Conservation (phyloP, 2,113 vertebrate genomes). For the Anoura caudifer region DNA sequence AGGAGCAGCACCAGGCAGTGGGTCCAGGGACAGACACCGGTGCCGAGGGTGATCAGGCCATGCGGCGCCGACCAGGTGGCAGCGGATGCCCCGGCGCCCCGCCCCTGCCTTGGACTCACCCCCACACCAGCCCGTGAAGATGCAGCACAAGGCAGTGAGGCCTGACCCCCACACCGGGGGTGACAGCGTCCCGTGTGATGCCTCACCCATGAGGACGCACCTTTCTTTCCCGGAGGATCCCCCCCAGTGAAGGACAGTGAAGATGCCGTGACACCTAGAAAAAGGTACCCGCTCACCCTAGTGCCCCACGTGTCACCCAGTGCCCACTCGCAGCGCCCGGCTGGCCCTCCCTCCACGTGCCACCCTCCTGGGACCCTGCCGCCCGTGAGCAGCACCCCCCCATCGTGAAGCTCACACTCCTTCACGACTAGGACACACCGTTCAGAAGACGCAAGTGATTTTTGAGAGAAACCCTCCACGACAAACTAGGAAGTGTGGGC, state of each 20-base stretch:
- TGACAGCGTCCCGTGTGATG: neutral
- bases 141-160: too few relatives aligned
- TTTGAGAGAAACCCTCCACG: neutral
- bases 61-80: too few relatives aligned
- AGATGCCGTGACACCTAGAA: neutral
- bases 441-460: fast-evolving
- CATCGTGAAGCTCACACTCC: neutral
- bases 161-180: too few relatives aligned
- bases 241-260: fast-evolving
- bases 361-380: fast-evolving
- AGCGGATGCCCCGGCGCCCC: too few relatives aligned
- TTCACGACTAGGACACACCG: fast-evolving
- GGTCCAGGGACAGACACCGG: too few relatives aligned
- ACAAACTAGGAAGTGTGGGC: too few relatives aligned
- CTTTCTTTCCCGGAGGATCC: neutral
- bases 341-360: neutral
- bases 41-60: too few relatives aligned
- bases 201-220: fast-evolving
- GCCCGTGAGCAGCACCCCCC: fast-evolving
- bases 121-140: fast-evolving
- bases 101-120: too few relatives aligned
- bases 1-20: too few relatives aligned
- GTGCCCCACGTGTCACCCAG: fast-evolving
- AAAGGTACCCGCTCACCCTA: too few relatives aligned
- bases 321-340: fast-evolving